Conservation (phyloP, 2,888 invertebrate species). For the Julus scandinavius region DNA sequence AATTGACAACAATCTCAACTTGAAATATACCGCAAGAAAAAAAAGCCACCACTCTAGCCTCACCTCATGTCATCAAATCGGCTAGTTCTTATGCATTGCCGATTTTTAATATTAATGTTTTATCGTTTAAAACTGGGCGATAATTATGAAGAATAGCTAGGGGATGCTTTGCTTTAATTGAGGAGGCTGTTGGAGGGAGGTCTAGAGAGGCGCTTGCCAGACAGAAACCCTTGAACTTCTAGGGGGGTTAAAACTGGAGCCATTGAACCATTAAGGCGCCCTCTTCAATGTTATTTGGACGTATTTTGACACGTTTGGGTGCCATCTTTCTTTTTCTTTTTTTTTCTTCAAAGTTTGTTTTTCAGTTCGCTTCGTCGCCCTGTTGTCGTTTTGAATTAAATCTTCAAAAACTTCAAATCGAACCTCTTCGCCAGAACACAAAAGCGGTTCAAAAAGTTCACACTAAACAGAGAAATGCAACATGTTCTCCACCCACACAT, state of each 20-base stretch:
- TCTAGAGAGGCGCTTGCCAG: neutral
- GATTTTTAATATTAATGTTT: constrained; percentile 18
- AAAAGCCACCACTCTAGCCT: neutral
- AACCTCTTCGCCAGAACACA: neutral
- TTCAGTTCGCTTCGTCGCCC: constrained; percentile 16
- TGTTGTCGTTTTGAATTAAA: constrained; percentile 12
- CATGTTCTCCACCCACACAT: neutral
- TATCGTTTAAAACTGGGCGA: constrained; percentile 14
- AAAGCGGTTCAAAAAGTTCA: neutral
- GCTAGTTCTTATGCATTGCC: neutral
- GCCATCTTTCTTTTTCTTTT: constrained; percentile 9
- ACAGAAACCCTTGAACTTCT: constrained; percentile 33
- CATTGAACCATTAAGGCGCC: constrained; percentile 21
- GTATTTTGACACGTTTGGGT: constrained; percentile 24
- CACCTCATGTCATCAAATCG: neutral
- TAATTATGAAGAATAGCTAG: neutral
- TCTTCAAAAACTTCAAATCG: constrained; percentile 13
- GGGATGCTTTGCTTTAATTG: constrained; percentile 26
- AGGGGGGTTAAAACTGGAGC: constrained; percentile 27
- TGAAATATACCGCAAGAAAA: neutral
- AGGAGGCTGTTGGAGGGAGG: constrained; percentile 6
- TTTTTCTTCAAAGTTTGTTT: neutral
- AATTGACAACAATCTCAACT: constrained; percentile 12
- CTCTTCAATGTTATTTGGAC: neutral
- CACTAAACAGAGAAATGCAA: neutral